Evolutionary conservation across 1,140 invertebrate species (phyloP).

Genomic region (Antheraea pernyi): DNA sequence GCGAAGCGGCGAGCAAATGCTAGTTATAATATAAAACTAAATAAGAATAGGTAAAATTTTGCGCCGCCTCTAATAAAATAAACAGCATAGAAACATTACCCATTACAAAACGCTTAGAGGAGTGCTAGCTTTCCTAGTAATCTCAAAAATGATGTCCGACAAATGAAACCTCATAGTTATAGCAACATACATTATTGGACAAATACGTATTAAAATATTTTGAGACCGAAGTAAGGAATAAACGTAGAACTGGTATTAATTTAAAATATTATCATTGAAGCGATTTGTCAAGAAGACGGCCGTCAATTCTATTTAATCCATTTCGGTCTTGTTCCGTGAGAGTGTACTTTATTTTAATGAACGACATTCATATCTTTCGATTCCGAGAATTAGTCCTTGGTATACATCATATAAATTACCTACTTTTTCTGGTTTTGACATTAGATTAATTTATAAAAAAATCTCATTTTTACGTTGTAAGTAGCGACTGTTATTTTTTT

Average conservation of each 20-base stretch:
- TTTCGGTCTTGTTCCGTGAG: slow-evolving; percentile 28
- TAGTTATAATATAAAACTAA: no score
- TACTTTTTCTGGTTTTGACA: slow-evolving; percentile 42
- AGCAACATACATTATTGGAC: no score
- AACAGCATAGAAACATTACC: no score
- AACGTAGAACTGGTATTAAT: slow-evolving; percentile 2
- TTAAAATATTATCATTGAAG: slow-evolving; percentile 19
- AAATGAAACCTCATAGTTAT: no score
- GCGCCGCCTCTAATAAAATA: no score
- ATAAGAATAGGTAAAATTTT: no score
- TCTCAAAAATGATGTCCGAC: no score
- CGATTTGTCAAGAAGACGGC: slow-evolving; percentile 37
- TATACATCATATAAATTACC: slow-evolving; percentile 59
- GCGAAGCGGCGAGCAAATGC: no score
- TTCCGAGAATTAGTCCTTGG: slow-evolving; percentile 46
- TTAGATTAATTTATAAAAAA: not conserved
- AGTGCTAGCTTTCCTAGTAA: no score
- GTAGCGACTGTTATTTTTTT: no score
- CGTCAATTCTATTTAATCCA: slow-evolving; percentile 38
- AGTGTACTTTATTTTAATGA: slow-evolving; percentile 55
- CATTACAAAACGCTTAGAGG: no score
- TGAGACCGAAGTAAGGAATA: not conserved
- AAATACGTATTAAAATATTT: no score
- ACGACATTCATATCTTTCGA: slow-evolving; percentile 49
- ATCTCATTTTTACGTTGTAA: not conserved